Percentiles rank a stretch among this genome's conserved stretches.
Conservation (phyloP, 2,888 invertebrate species). For the Acheta domesticus region DNA sequence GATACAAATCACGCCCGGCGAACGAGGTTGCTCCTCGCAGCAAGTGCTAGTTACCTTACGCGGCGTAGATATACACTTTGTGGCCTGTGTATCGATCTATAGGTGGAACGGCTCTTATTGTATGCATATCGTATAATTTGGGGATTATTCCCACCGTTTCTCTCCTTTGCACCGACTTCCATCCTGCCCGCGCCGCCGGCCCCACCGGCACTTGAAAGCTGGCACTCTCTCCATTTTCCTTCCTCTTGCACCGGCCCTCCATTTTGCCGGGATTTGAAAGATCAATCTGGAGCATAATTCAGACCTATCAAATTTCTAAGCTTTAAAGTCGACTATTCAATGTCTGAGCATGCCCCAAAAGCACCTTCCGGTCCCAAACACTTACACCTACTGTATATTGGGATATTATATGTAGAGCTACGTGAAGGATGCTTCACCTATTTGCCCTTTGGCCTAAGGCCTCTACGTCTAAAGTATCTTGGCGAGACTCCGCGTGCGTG, state of each 20-base stretch:
- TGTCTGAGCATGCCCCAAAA: background rate
- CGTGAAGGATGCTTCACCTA: constrained; percentile 27
- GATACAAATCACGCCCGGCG: too few relatives aligned
- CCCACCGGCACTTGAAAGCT: background rate
- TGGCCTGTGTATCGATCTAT: too few relatives aligned
- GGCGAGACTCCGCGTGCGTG: background rate
- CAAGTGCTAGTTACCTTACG: too few relatives aligned
- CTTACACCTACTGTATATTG: background rate
- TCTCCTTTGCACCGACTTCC: too few relatives aligned
- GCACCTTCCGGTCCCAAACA: background rate
- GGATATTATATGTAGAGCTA: background rate
- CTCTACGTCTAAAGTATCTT: background rate
- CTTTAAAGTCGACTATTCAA: background rate
- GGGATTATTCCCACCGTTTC: too few relatives aligned
- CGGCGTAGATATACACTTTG: too few relatives aligned
- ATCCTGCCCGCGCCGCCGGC: too few relatives aligned
- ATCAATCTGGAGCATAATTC: background rate
- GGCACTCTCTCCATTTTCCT: background rate
- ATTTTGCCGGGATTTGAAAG: constrained; percentile 11
- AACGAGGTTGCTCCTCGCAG: too few relatives aligned
- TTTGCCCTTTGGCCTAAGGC: constrained; percentile 23
- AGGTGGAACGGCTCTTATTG: too few relatives aligned
- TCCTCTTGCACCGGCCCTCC: background rate
- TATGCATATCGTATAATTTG: too few relatives aligned
- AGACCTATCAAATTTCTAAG: constrained; percentile 1